Base-by-base conservation (phyloP, 2,888 invertebrate genomes). In the Rhogogaster chlorosoma region DNA sequence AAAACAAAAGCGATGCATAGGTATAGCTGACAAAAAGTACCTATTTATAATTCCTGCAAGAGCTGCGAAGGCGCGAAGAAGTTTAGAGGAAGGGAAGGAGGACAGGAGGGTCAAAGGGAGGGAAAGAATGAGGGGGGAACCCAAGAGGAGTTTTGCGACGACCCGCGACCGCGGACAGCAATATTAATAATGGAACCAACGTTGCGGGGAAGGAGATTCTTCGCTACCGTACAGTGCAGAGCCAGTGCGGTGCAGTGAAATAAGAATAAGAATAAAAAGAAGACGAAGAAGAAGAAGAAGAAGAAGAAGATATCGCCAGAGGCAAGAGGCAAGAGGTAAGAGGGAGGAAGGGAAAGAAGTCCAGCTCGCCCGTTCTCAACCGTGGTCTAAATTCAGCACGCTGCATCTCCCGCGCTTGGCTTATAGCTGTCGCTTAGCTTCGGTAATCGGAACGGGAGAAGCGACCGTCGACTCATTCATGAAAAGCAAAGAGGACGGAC, bases 401-500 rank as follows among this genome's bases (percentile, higher is more conserved):
- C 9, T 70, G 70, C 83, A 83, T 83, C 83, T 83, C 57, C 80
- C 61, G 67, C 86, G 45, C 86, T 86, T 87, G 88, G 88, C 89
- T 90, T 90, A 89, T 89, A 87, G 88, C 89, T 90, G 89, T 88
- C 89, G 87, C 75, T 22, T 67, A 83, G 83, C 83, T 70, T 83
- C 83, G 83, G 83, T 83, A 83, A 83, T 83, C 83, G 83, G 83
- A 83, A 83, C 83, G 83, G 83, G 83, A 80, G 61, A 80, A 38
- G 78, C 61, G 61, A 22, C 36, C 82, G 89, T 88, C 91, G 91
- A 90, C 89, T 92, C 93, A 93, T 93, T 93, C 93, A 93, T 93
- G 90, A 93, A 91, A 89, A 87, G 90, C 89, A 57, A 88, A 88
- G 87, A 88, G 88, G 85, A 89, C 88, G 57, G 26, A 64, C 86